These are phyloP conservation scores for Tenthredo scrophulariae DNA, from an alignment of 2,888 invertebrate species.

Conservation along the genomic window DNA sequence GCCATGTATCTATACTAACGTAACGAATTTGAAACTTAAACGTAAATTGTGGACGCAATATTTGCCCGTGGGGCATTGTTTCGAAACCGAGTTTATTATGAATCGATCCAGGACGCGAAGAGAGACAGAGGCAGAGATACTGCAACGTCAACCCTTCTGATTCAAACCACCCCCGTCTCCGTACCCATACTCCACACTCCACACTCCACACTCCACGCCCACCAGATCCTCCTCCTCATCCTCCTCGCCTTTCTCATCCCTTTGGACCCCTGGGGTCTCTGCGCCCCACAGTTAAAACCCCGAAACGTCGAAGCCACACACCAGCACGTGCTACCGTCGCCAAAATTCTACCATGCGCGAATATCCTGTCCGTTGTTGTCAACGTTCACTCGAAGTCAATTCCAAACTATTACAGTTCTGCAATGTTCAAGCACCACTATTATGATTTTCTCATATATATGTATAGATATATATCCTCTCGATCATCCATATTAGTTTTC, in stretches of 20 bases:
- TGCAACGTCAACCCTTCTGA: slow-evolving; percentile 73
- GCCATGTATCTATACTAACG: slow-evolving; percentile 41
- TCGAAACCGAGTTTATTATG: slow-evolving; percentile 74
- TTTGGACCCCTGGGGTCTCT: slow-evolving; percentile 59
- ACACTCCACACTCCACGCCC: slow-evolving; percentile 58
- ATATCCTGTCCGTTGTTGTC: slow-evolving; percentile 45
- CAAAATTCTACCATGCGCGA: slow-evolving; percentile 49
- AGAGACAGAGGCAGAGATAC: slow-evolving; percentile 69
- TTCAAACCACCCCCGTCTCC: slow-evolving; percentile 64
- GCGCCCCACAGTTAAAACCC: slow-evolving; percentile 63
- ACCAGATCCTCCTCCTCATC: slow-evolving; percentile 60
- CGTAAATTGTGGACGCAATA: slow-evolving; percentile 75
- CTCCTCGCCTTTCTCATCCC: slow-evolving; percentile 58
- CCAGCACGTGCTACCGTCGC: slow-evolving; percentile 53
- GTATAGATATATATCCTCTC: not conserved
- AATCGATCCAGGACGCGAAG: slow-evolving; percentile 73
- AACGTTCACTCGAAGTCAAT: slow-evolving; percentile 44
- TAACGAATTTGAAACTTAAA: slow-evolving; percentile 56
- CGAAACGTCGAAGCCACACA: slow-evolving; percentile 53
- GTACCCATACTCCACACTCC: slow-evolving; percentile 60
- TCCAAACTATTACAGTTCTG: slow-evolving; percentile 38
- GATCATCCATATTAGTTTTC: not conserved
- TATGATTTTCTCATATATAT: slow-evolving; percentile 9
- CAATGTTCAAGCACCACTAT: slow-evolving; percentile 32
- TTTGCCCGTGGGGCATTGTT: slow-evolving; percentile 73